Evolutionary conservation across 2,113 vertebrate genomes (phyloP).

Genomic region (Ceuthmochares aereus): DNA sequence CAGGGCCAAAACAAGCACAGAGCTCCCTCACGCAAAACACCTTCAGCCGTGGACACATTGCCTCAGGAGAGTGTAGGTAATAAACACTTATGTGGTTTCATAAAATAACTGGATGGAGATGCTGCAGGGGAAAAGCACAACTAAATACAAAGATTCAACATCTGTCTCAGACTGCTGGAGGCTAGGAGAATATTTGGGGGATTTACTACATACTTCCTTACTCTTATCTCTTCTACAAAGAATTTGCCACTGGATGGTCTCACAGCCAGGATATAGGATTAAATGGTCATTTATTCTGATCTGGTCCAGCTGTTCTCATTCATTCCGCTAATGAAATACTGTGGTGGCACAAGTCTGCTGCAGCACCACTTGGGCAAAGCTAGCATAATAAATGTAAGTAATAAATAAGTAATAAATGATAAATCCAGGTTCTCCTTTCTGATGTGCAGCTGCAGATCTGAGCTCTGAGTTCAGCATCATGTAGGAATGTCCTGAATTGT

Average conservation of each 20-base stretch:
- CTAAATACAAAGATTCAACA: background rate
- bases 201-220: background rate
- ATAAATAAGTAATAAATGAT: background rate
- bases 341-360: background rate
- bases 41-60: background rate
- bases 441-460: background rate
- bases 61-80: background rate
- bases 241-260: background rate
- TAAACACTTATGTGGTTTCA: background rate
- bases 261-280: background rate
- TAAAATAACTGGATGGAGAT: background rate
- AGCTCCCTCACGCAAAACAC: rapidly evolving
- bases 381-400: background rate
- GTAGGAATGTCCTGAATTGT: background rate
- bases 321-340: background rate
- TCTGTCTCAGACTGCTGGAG: background rate
- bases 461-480: background rate
- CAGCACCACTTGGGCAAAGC: background rate
- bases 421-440: background rate
- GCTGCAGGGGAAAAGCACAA: background rate
- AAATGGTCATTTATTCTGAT: background rate
- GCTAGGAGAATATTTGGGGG: background rate
- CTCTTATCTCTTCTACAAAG: background rate
- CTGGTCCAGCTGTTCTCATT: background rate
- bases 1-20: background rate